phyloP scores from a whole-genome alignment of 23 tunicate genomes.

The Clavelina lepadiformis region DNA sequence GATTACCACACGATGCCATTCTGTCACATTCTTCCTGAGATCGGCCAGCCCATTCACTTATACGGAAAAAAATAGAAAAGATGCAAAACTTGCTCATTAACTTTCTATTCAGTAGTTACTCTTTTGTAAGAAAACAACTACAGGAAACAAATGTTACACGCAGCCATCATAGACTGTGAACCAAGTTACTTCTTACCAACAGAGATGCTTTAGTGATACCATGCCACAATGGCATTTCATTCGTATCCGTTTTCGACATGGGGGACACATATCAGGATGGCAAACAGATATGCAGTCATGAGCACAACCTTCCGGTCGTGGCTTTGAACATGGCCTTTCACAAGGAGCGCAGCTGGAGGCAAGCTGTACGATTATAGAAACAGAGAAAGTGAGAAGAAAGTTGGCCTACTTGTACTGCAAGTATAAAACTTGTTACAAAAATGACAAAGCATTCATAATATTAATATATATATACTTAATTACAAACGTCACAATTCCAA shows the following conservation, averaged over 20 bases:
- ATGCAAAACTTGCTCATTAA: no score
- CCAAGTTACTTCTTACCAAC: constrained; percentile 42
- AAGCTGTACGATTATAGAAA: constrained; percentile 28
- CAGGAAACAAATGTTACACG: no score
- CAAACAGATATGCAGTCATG: constrained; percentile 61
- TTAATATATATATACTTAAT: no score
- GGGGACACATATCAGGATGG: constrained; percentile 69
- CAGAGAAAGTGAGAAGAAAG: no score
- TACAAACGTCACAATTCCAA: no score
- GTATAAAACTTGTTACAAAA: no score
- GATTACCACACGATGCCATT: constrained; percentile 58
- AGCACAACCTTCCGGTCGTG: constrained; percentile 67
- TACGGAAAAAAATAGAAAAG: not conserved
- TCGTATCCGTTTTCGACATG: constrained; percentile 50
- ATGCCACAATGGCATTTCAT: constrained; percentile 62
- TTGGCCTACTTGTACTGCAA: no score
- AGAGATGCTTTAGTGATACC: constrained; percentile 33
- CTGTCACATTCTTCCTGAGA: constrained; percentile 16
- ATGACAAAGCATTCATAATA: no score
- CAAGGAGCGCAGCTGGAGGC: constrained; percentile 53
- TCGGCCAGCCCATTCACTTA: constrained; percentile 65
- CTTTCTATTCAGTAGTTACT: no score
- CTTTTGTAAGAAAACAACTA: no score
- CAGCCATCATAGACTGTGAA: no score
- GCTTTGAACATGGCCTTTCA: constrained; percentile 57